Percentiles rank a stretch among this genome's conserved stretches.
These are phyloP conservation scores for Plebejus argus DNA, from an alignment of 2,888 invertebrate genomes.

Conservation along the genomic window DNA sequence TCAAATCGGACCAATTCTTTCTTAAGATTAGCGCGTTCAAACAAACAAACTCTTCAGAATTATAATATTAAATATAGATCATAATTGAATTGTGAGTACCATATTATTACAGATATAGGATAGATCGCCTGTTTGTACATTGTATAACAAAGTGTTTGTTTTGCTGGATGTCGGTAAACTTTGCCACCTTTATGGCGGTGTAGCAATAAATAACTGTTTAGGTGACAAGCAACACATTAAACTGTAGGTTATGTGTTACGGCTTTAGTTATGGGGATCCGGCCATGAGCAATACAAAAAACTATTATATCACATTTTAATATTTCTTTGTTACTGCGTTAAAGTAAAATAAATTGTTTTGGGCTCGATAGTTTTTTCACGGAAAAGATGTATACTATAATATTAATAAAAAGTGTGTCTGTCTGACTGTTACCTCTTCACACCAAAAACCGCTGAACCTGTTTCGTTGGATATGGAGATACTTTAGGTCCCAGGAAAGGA, in stretches of 20 bases:
- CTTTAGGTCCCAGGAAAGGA: too few relatives aligned
- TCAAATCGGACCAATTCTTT: too few relatives aligned
- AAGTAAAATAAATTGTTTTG: slow-evolving; percentile 1
- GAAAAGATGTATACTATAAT: too few relatives aligned
- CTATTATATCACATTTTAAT: slow-evolving; percentile 25
- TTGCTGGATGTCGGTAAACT: slow-evolving; percentile 21
- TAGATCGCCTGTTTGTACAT: slow-evolving; percentile 3
- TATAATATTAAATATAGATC: too few relatives aligned
- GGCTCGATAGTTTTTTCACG: not conserved
- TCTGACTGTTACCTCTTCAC: too few relatives aligned
- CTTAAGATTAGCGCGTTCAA: too few relatives aligned
- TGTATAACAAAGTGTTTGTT: slow-evolving; percentile 23
- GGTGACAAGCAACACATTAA: slow-evolving; percentile 30
- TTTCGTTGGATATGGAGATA: too few relatives aligned
- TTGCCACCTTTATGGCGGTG: slow-evolving; percentile 29
- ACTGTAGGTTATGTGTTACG: slow-evolving; percentile 27
- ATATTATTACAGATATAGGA: not conserved
- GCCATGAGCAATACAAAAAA: slow-evolving; percentile 17
- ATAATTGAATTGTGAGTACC: not conserved
- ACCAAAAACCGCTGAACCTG: too few relatives aligned
- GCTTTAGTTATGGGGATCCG: slow-evolving; percentile 3
- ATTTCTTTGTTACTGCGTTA: not conserved
- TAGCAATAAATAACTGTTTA: slow-evolving; percentile 29
- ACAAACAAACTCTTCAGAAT: too few relatives aligned
- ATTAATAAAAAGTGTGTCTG: too few relatives aligned